phyloP scores from a whole-genome alignment of 2,888 invertebrate genomes.

The Chrysolina americana region DNA sequence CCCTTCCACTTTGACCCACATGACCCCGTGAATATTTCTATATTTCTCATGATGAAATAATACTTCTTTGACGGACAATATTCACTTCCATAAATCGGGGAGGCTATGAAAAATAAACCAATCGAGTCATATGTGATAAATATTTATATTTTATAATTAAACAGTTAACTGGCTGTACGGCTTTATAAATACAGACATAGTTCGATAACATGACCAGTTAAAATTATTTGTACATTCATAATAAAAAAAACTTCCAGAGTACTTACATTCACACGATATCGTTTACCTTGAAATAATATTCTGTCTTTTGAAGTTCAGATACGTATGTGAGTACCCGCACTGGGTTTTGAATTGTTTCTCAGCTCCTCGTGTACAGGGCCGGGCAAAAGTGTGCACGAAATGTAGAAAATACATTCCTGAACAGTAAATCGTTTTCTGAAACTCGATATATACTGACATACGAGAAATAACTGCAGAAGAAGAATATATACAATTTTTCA shows the following conservation, averaged over 20 bases:
- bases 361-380: constrained; percentile 1
- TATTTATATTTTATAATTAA: constrained; percentile 71
- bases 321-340: constrained; percentile 54
- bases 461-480: neutral
- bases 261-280: constrained; percentile 66
- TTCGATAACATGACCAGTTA: constrained; percentile 67
- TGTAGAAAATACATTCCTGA: neutral
- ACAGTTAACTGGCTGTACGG: constrained; percentile 69
- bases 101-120: constrained; percentile 31
- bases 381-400: neutral
- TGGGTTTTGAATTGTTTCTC: constrained; percentile 12
- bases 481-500: constrained; percentile 3
- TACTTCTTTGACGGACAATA: neutral
- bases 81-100: neutral
- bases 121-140: constrained; percentile 66
- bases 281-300: constrained; percentile 59
- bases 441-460: constrained; percentile 1
- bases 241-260: constrained; percentile 66
- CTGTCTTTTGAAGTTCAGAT: constrained; percentile 57
- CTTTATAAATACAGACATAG: constrained; percentile 69
- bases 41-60: too few relatives aligned
- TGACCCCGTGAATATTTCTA: too few relatives aligned
- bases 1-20: too few relatives aligned
- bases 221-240: constrained; percentile 70
- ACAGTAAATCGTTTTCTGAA: neutral